Evolutionary conservation across 1,140 invertebrate species (phyloP).

Genomic region (Scaptomyza graminum): DNA sequence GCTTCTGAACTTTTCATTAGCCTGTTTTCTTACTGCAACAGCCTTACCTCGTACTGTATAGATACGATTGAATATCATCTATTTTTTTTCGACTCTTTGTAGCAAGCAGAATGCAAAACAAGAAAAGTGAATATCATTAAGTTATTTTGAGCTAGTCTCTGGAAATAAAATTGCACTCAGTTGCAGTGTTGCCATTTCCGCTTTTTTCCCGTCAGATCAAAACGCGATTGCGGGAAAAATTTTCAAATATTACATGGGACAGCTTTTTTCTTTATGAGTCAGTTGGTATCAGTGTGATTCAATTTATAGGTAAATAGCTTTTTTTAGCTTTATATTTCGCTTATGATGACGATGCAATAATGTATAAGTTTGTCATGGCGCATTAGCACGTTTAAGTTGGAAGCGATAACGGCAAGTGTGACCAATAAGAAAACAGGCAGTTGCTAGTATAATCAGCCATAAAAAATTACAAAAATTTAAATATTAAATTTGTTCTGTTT

Average conservation of each 20-base stretch:
- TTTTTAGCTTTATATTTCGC: too few relatives aligned
- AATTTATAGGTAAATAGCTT: too few relatives aligned
- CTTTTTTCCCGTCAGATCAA: too few relatives aligned
- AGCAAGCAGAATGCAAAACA: not conserved
- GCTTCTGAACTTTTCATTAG: slow-evolving; percentile 12
- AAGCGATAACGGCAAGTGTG: slow-evolving; percentile 10
- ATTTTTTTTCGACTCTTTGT: not conserved
- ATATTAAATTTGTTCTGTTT: not conserved
- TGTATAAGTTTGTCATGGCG: not conserved
- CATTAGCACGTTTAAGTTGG: not conserved
- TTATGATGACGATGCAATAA: too few relatives aligned
- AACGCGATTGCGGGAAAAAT: too few relatives aligned
- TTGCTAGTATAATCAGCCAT: too few relatives aligned
- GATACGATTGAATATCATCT: not conserved
- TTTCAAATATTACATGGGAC: too few relatives aligned
- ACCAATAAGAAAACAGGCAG: not conserved
- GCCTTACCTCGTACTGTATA: slow-evolving; percentile 33
- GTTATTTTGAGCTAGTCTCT: slow-evolving; percentile 7
- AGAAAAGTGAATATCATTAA: not conserved
- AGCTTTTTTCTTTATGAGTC: too few relatives aligned
- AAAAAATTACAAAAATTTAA: too few relatives aligned
- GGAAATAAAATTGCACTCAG: too few relatives aligned
- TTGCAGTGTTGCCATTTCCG: too few relatives aligned
- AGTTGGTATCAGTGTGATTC: too few relatives aligned
- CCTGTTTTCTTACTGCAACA: slow-evolving; percentile 47